A percentile compares a stretch with the other conserved stretches of the same genome.
phyloP scores from a whole-genome alignment of 2,888 invertebrate species.

The Fissipunctia ypsillon region DNA sequence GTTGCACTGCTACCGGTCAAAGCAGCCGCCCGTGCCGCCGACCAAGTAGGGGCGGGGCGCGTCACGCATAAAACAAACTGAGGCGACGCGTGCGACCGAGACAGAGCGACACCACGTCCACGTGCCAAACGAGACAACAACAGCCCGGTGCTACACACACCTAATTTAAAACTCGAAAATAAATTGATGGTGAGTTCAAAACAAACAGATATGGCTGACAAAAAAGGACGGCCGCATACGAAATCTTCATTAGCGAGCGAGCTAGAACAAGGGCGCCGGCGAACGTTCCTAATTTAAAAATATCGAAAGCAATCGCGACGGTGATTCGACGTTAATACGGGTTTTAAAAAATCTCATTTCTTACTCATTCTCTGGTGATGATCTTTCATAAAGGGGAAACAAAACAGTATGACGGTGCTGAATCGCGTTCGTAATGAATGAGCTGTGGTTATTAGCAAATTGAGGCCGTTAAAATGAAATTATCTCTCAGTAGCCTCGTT shows the following conservation, averaged over 20 bases:
- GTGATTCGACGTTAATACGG: slow-evolving; percentile 84
- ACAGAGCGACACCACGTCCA: slow-evolving; percentile 68
- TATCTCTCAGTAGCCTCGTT: slow-evolving; percentile 78
- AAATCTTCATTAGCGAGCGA: slow-evolving; percentile 86
- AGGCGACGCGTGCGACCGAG: slow-evolving; percentile 81
- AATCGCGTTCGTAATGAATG: slow-evolving; percentile 81
- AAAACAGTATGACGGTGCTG: slow-evolving; percentile 84
- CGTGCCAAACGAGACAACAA: slow-evolving; percentile 72
- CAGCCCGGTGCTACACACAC: slow-evolving; percentile 82
- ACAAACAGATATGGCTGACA: slow-evolving; percentile 90
- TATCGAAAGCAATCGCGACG: slow-evolving; percentile 81
- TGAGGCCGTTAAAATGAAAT: slow-evolving; percentile 84
- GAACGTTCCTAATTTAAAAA: slow-evolving; percentile 78
- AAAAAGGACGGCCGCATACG: slow-evolving; percentile 87
- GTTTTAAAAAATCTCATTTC: slow-evolving; percentile 81
- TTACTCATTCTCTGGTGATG: slow-evolving; percentile 82
- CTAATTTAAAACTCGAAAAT: slow-evolving; percentile 89
- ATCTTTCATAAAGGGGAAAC: slow-evolving; percentile 83
- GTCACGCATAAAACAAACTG: slow-evolving; percentile 90
- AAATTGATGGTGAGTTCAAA: slow-evolving; percentile 89
- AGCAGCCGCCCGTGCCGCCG: slow-evolving; percentile 82
- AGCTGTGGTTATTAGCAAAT: slow-evolving; percentile 84
- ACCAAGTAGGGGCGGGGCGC: slow-evolving; percentile 85
- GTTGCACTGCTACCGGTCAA: slow-evolving; percentile 88
- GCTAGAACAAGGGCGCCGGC: slow-evolving; percentile 82